Evolutionary conservation across 2,888 invertebrate genomes (phyloP).

Genomic region (Tridacna gigas): DNA sequence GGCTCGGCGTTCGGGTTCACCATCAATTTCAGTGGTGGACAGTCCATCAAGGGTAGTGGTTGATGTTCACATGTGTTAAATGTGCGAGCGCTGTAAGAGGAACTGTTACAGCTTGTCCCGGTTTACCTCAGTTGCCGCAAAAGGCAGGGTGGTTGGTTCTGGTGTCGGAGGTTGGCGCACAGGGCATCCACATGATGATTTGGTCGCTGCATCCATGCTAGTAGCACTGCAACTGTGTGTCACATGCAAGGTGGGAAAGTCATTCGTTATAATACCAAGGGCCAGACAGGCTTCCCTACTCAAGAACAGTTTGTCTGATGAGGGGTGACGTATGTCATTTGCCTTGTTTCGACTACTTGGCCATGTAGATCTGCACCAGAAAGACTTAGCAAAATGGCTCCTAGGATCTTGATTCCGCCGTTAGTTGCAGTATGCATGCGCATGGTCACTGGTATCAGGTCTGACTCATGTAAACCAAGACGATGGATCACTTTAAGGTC

Average conservation of each 20-base stretch:
- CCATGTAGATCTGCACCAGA: conserved; percentile 41
- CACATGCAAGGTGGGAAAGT: conserved; percentile 50
- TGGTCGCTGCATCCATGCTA: too few species aligned
- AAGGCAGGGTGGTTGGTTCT: conserved; percentile 56
- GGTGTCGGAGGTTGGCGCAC: conserved; percentile 47
- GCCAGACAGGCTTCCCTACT: conserved; percentile 67
- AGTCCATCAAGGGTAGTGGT: conserved; percentile 61
- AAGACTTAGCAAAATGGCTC: conserved; percentile 67
- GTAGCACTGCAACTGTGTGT: neutral
- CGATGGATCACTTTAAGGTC: conserved; percentile 61
- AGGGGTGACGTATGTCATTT: conserved; percentile 72
- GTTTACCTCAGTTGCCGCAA: conserved; percentile 60
- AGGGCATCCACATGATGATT: conserved; percentile 43
- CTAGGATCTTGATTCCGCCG: conserved; percentile 68
- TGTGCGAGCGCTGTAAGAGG: conserved; percentile 68
- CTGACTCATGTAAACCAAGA: conserved; percentile 58
- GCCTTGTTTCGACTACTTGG: conserved; percentile 57
- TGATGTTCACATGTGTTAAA: conserved; percentile 75
- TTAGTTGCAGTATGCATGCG: conserved; percentile 72
- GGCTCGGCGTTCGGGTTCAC: conserved; percentile 67
- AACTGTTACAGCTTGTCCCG: conserved; percentile 53
- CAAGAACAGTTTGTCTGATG: conserved; percentile 68
- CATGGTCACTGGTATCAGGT: conserved; percentile 74
- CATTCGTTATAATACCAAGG: conserved; percentile 64
- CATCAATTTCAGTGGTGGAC: conserved; percentile 68